Conservation (phyloP, 2,113 vertebrate genomes). For the Xerus inauris region DNA sequence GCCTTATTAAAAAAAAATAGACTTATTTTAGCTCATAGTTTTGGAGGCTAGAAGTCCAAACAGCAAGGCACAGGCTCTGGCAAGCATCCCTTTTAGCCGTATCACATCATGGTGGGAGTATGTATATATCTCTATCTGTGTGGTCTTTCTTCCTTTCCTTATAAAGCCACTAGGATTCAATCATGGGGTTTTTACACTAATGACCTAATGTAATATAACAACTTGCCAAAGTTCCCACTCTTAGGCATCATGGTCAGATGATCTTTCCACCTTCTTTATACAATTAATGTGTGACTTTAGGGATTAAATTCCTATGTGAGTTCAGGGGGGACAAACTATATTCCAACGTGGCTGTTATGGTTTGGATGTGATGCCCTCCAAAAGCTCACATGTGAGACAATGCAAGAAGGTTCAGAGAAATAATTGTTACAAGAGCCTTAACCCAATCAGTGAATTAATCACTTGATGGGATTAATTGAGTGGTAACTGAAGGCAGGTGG, state of each 20-base stretch:
- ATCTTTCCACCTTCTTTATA: not conserved
- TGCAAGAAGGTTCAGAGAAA: too few relatives aligned
- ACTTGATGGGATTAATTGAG: too few relatives aligned
- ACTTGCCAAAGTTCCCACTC: not conserved
- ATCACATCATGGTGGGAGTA: not conserved
- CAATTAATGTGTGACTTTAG: not conserved
- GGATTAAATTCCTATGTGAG: not conserved
- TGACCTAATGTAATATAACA: not conserved
- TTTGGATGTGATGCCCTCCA: too few relatives aligned
- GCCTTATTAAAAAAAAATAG: not conserved
- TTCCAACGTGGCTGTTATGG: not conserved
- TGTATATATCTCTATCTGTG: not conserved
- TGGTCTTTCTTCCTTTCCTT: not conserved
- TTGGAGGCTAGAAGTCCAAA: not conserved
- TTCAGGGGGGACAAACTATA: not conserved
- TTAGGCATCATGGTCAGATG: not conserved
- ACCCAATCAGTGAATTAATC: too few relatives aligned
- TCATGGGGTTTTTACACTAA: not conserved
- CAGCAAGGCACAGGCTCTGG: not conserved
- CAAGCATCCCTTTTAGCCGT: not conserved
- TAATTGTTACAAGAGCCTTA: too few relatives aligned
- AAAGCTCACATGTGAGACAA: too few relatives aligned
- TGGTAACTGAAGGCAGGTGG: too few relatives aligned
- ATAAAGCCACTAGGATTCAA: not conserved
- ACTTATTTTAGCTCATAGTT: not conserved